Base-by-base conservation (phyloP, 2,797 vertebrate genomes). In the Poecilia velifera region DNA sequence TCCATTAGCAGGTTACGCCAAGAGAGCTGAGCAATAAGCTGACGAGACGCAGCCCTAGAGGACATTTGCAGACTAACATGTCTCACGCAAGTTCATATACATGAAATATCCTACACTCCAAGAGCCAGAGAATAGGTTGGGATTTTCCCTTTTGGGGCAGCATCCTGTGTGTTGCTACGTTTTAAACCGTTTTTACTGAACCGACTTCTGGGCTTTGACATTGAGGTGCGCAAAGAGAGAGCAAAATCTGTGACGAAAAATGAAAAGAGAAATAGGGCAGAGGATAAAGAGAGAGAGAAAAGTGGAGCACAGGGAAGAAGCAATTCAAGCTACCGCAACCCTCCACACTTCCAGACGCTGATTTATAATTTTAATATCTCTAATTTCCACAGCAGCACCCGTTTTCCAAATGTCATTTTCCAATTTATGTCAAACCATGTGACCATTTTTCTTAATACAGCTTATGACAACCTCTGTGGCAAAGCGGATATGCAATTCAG, bases 281-380 rank as follows among this genome's bases (percentile, higher is more conserved):
- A 75, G 77, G 80, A 87, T 77, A 73, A 85, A 86, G 76, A 80
- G 6, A 41, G 84, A 85, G 76, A 76, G 36, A 84, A 87, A 87
- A 70, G 81, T 77, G 74, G 77, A 76, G 86, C 74, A 66, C 14
- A 77, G 73, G 82, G 77, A 78, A 73, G 78, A 85, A 86, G 80
- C 82, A 86, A 91, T 81, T 53, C 75, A 82, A 90, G 79, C 76
- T 85, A 81, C 86, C 90, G 79, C 88, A 82, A 86, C 83, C 90
- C 79, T 89, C 73, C 82, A 87, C 91, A 91, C 87, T 92, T 94
- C 91, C 94, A 95, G 96, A 96, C 95, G 96, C 96, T 97, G 97
- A 97, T 97, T 97, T 97, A 97, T 97, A 96, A 97, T 97, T 97
- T 97, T 97, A 97, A 97, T 97, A 97, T 97, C 96, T 96, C 94